Percentiles rank a stretch among this genome's conserved stretches.
Evolutionary conservation across 1,140 invertebrate species (phyloP).

Genomic region (Euura saliciscinereae): DNA sequence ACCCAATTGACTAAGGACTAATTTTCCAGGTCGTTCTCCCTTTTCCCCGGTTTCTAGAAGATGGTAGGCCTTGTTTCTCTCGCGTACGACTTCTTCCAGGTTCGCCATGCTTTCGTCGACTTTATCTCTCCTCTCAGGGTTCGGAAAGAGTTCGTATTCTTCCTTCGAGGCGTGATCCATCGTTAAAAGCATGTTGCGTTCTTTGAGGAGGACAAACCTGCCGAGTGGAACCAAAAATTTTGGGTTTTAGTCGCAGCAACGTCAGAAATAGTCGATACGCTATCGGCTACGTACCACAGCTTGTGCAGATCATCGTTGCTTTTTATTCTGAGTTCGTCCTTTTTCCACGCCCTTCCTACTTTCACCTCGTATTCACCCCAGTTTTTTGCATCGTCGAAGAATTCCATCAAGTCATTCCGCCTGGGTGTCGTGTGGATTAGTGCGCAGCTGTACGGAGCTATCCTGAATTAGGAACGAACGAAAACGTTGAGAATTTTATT

Average conservation of each 20-base stretch:
- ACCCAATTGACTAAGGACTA: conserved; percentile 67
- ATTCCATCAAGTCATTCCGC: conserved; percentile 77
- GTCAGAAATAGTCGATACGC: no score
- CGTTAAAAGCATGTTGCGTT: conserved; percentile 95
- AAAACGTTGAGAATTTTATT: no score
- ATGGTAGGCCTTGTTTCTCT: conserved; percentile 91
- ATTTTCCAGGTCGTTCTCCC: conserved; percentile 73
- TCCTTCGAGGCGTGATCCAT: conserved; percentile 88
- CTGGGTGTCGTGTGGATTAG: conserved; percentile 55
- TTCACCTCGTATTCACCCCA: conserved; percentile 81
- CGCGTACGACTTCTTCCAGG: conserved; percentile 87
- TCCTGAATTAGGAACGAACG: background rate
- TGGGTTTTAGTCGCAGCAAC: background rate
- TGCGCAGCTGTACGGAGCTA: conserved; percentile 8
- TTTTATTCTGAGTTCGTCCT: conserved; percentile 92
- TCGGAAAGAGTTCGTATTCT: conserved; percentile 80
- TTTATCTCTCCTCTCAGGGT: conserved; percentile 94
- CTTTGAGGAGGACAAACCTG: conserved; percentile 93
- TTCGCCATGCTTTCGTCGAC: conserved; percentile 96
- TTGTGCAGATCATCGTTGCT: conserved; percentile 97
- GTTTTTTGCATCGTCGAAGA: conserved; percentile 90
- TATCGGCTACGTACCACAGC: conserved; percentile 76
- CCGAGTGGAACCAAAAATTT: conserved; percentile 26
- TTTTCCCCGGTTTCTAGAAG: conserved; percentile 87
- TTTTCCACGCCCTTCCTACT: conserved; percentile 87